Base-by-base conservation (phyloP, 2,797 vertebrate genomes). In the Channa striata region DNA sequence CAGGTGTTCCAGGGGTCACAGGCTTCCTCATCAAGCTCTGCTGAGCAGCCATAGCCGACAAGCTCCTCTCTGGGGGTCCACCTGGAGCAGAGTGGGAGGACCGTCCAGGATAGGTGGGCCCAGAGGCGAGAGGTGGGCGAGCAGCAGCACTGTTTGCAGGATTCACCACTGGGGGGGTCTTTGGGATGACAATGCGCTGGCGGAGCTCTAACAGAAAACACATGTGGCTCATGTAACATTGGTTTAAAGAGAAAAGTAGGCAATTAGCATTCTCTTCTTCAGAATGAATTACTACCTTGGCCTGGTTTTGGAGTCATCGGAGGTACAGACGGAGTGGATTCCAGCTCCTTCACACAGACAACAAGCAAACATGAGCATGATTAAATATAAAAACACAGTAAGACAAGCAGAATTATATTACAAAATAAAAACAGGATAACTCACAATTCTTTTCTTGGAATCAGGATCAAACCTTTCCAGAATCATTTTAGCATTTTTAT, bases 381-480 rank as follows among this genome's bases (percentile, higher is more conserved):
- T 58, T 77, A 48, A 57, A 61, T 21, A 63, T 23, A 9, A 59
- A 51, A 59, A 54, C 2, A 46, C 3, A 71, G 72, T 9, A 0
- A 54, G 0, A 59, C 5, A 47, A 43, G 60, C 1, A 8, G 3
- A 21, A 34, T 48, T 14, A 48, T 11, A 30, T 34, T 42, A 34
- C 6, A 11, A 46, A 36, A 9, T 16, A 25, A 33, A 64, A 72
- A 30, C 0, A 10, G 42, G 46, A 50, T 2, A 59, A 93, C 93
- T 94, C 90, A 99, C 98, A 79, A 95, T 95, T 88, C 91, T 92
- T 89, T 93, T 98, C 90, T 94, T 98, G 52, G 96, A 95, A 51
- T 96, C 97, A 30, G 96, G 96, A 95, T 99, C 97, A 93, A 99
- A 99, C 72, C 98, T 96, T 92, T 99, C 98, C 87, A 99, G 93